These are phyloP conservation scores for Hofmannophila pseudospretella DNA, from an alignment of 2,888 invertebrate genomes.

Conservation along the genomic window DNA sequence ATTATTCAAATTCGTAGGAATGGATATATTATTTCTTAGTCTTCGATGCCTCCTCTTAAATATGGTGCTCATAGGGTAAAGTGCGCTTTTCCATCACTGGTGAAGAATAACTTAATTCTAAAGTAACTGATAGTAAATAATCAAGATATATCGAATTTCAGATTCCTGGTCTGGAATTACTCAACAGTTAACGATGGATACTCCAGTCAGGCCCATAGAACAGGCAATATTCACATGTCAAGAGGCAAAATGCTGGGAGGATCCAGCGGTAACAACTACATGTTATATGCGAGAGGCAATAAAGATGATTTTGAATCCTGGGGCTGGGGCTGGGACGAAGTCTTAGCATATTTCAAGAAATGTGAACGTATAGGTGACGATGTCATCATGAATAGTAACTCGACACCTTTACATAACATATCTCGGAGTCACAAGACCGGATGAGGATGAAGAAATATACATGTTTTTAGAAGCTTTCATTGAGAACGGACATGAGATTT, in stretches of 20 bases:
- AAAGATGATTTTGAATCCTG: conserved; percentile 78
- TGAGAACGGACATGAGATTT: conserved; percentile 33
- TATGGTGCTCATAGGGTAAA: too few relatives aligned
- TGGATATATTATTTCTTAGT: too few relatives aligned
- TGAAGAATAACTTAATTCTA: too few relatives aligned
- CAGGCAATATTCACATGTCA: conserved; percentile 49
- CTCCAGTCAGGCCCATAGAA: conserved; percentile 34
- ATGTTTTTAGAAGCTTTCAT: conserved; percentile 31
- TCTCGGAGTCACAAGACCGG: conserved; percentile 24
- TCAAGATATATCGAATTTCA: too few relatives aligned
- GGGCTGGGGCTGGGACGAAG: conserved; percentile 8
- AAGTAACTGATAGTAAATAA: too few relatives aligned
- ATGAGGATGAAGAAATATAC: conserved; percentile 20
- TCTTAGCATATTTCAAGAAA: not conserved
- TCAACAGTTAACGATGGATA: conserved; percentile 36
- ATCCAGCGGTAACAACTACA: conserved; percentile 80
- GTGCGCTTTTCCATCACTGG: too few relatives aligned
- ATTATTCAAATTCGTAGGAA: too few relatives aligned
- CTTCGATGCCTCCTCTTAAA: too few relatives aligned
- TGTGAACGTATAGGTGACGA: not conserved
- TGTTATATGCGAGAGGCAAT: conserved; percentile 82
- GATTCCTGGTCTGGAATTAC: conserved; percentile 38
- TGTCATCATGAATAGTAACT: not conserved
- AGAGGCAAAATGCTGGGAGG: conserved; percentile 83
- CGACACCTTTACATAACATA: conserved; percentile 1